Evolutionary conservation across 2,888 invertebrate genomes (phyloP), one percentile per base, ranked within the genome.

Genomic region (Julus scanicus): DNA sequence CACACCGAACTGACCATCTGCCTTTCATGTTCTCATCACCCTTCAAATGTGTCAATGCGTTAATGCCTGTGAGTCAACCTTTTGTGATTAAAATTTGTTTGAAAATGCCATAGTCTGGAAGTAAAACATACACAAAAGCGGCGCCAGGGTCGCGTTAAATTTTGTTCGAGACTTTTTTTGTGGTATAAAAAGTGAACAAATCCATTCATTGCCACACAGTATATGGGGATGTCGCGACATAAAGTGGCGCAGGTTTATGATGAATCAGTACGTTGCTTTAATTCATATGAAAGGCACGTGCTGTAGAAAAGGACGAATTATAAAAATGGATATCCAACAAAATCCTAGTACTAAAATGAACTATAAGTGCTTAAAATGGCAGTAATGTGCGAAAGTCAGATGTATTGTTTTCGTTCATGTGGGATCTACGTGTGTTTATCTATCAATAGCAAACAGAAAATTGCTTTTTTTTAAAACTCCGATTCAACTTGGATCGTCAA

Each of bases 31-130:
- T 71, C 20, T 71, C 71, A 71, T 71, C 71, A n/a, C 71, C n/a
- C 71, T 71, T 29, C 20, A 71, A 20, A 71, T 71, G 71, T 71
- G 71, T 71, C 71, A 71, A 71, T 71, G 71, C 71, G 71, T 71
- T 71, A 71, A 71, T 71, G 71, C 71, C 29, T 20, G 29, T 71
- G 71, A 71, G 71, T 71, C 71, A 71, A 71, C 71, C 71, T 71
- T 71, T 71, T 71, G 71, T 71, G 71, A 71, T 71, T 71, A 20
- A 71, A 71, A 71, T 29, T 20, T 20, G 29, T 71, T 71, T 71
- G 8, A 71, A 71, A 71, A 71, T 29, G 71, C 29, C 20, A 71
- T 29, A n/a, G 71, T 71, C 71, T 29, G 71, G 71, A 71, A n/a
- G 29, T 29, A 8, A 71, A 71, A 20, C 71, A 71, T 29, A 29